Conservation (phyloP, 1,140 invertebrate species). For the Tribolium madens region DNA sequence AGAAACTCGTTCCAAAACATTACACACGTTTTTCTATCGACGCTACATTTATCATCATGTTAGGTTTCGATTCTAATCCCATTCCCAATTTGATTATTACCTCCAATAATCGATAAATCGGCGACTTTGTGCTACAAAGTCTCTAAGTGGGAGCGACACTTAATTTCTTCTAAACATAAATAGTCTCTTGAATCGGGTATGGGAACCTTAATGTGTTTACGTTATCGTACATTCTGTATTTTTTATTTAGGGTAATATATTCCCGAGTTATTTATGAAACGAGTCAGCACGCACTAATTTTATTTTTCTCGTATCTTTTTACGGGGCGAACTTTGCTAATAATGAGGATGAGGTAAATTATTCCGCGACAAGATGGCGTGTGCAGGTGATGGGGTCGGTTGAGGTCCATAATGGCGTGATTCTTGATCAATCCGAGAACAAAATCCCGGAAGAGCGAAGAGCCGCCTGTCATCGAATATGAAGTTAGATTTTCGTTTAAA, state of each 20-base stretch:
- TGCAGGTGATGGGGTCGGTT: constrained; percentile 4
- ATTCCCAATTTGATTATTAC: constrained; percentile 16
- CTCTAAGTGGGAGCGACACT: not conserved
- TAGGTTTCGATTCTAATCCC: constrained; percentile 9
- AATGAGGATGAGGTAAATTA: constrained; percentile 26
- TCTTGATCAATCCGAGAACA: constrained; percentile 50
- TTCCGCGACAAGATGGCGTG: constrained; percentile 15
- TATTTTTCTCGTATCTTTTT: constrained; percentile 29
- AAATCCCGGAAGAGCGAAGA: constrained; percentile 56
- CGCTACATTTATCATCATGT: constrained; percentile 19
- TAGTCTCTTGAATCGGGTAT: not conserved
- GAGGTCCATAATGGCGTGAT: constrained; percentile 1
- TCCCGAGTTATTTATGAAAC: constrained; percentile 23
- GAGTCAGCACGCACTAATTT: constrained; percentile 25
- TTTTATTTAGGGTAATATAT: constrained; percentile 21
- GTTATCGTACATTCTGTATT: constrained; percentile 10
- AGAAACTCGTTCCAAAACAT: constrained; percentile 45
- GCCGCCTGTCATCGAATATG: constrained; percentile 55
- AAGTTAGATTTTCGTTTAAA: constrained; percentile 57
- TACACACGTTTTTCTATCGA: constrained; percentile 35
- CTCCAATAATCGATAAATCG: not conserved
- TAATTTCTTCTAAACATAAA: constrained; percentile 1
- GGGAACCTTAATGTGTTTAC: constrained; percentile 19
- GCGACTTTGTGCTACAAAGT: constrained; percentile 25
- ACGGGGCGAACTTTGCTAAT: constrained; percentile 12